Conservation (phyloP, 2,113 vertebrate genomes). For the Macrotis lagotis region DNA sequence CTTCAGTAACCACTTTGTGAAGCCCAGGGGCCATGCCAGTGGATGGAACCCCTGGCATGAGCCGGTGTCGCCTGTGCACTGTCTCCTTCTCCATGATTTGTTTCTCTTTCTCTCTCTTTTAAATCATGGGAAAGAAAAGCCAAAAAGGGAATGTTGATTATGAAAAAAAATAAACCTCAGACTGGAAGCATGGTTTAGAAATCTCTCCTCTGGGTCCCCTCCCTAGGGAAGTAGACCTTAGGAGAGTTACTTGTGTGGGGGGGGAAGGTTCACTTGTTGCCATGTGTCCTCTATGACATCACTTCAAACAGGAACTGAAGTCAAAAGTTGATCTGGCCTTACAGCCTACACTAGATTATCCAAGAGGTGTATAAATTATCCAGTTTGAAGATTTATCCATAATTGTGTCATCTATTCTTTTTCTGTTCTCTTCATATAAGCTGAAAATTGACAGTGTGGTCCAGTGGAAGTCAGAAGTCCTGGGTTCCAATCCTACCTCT, state of each 20-base stretch:
- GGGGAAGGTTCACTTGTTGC: conserved; percentile 9
- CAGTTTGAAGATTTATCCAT: not conserved
- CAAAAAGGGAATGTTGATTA: not conserved
- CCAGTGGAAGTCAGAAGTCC: not conserved
- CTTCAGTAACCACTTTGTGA: conserved; percentile 16
- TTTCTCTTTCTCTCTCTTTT: not conserved
- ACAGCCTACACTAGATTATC: not conserved
- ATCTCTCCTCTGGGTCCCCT: not conserved
- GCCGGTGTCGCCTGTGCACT: conserved; percentile 28
- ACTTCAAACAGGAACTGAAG: not conserved
- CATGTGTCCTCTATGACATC: conserved; percentile 65
- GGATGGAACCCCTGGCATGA: not conserved
- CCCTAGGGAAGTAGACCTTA: not conserved
- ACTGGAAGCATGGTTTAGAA: not conserved
- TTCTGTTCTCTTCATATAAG: not conserved
- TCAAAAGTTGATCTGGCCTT: not conserved
- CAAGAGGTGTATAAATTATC: not conserved
- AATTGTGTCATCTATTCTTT: not conserved
- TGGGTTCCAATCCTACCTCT: not conserved
- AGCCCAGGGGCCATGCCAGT: not conserved
- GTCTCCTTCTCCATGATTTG: conserved; percentile 40
- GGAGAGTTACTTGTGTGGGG: not conserved
- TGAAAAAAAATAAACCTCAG: not conserved
- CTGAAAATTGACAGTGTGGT: not conserved
- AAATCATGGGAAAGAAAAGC: not conserved